Evolutionary conservation across 2,888 invertebrate species (phyloP), one percentile per base, ranked within the genome.

Genomic region (Crossocerus cetratus): DNA sequence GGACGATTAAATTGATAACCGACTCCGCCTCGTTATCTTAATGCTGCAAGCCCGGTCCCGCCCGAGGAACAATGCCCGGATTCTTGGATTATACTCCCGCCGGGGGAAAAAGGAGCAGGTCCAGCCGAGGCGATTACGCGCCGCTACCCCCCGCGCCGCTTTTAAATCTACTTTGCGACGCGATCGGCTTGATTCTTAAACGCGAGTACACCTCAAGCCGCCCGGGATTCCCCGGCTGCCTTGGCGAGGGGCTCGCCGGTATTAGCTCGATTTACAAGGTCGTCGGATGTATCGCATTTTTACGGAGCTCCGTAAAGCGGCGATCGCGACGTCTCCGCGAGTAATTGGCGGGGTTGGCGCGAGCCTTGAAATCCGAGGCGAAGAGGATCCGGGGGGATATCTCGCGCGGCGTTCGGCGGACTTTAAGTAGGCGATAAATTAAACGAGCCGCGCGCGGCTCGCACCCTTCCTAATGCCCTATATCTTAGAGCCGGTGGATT

Each of bases 391-490:
- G 43, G 49, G 62, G 63, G 56, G n/a, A n/a, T n/a, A n/a, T n/a
- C n/a, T 65, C 65, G 68, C 32, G 32, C 5, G 55, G 73, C 65
- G 81, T 72, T 66, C 77, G 69, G 59, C 63, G 73, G 70, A 78
- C 76, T 85, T 85, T 85, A 86, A 86, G 87, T 86, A 84, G 84
- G 84, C 82, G 86, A 87, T 87, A 87, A 88, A 88, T 88, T 88
- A 86, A 87, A 86, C 79, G 86, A 81, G 68, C 65, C 83, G 56
- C 63, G 76, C 70, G 76, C 78, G 65, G 71, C 68, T 4, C 32
- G 8, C 32, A 32, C 74, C 66, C 59, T 69, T 62, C 67, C 64
- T 70, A 76, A 74, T 73, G 65, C 74, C 74, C 78, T 72, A 78
- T 79, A 78, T 80, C 84, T 76, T 74, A 75, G 32, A 78, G 72